Evolutionary conservation across 2,888 invertebrate genomes (phyloP), one percentile per base, ranked within the genome.

Genomic region (Notodonta dromedarius): DNA sequence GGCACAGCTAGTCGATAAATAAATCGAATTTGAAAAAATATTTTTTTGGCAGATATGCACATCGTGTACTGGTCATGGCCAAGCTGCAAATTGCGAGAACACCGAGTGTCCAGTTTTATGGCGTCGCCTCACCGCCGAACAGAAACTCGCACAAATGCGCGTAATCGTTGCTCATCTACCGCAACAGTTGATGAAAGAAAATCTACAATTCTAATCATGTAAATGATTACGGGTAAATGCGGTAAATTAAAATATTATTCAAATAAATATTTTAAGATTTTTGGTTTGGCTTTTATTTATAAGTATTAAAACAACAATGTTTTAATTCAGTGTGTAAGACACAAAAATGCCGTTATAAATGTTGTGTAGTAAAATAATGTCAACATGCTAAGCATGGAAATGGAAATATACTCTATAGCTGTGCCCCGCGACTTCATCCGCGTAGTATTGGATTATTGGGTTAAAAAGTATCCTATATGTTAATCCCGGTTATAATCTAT

Each of bases 71-170:
- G 89, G 90, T 0, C 90, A 92, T 74, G 60, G 52, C 2, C 74
- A 80, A 7, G 66, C 78, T n/a, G 59, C 65, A 2, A 63, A 71
- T 4, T 93, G 93, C 59, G 83, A 83, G 46, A 91, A 91, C 67
- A 84, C 85, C 0, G 91, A 93, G 65, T 93, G 93, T 62, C 87
- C 91, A 0, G 85, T 87, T 13, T 63, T 89, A 39, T 93, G 93
- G 91, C 82, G 88, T 13, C 78, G 85, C 8, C 68, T 82, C 12
- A 74, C 78, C 0, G 89, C 91, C 0, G 70, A 70, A 50, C 80
- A 84, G 40, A 87, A 87, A 56, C 70, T 88, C 0, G 64, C 74
- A 0, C 85, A 90, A 60, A 76, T 86, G 4, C 80, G 73, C 12
- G 90, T 91, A 9, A 72, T 91, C 16, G 68, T 86, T 2, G 53